Evolutionary conservation across 1,140 invertebrate genomes (phyloP), one percentile per base, ranked within the genome.

Genomic region (Drosophila albomicans): DNA sequence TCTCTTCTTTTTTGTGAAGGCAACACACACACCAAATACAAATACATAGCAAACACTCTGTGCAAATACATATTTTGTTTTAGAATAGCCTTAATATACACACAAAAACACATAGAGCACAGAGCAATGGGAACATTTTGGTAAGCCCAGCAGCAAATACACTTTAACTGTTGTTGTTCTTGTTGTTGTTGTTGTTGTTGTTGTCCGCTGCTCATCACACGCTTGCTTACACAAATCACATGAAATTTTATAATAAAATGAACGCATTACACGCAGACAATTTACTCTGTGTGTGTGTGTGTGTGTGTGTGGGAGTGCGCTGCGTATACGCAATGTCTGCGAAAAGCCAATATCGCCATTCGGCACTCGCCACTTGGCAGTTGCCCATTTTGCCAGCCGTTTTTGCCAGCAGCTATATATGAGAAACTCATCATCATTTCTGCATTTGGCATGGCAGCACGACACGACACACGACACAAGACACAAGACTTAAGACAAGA

Each of bases 391-490:
- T n/a, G 16, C 46, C 38, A 67, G 13, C 45, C 20, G 20, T 25
- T 16, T 58, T 57, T n/a, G 16, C 46, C 38, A 67, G 13, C 45
- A 35, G 59, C 59, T 28, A 69, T 49, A 56, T 62, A 68, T 56
- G 76, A 54, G 49, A 78, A 78, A 78, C 75, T 79, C 75, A 81
- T 81, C 79, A 81, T 90, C 81, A 85, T 86, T 88, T 76, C 62
- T 75, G 79, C 86, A 79, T 90, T 86, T 84, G 49, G 46, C 56
- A 52, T 38, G 28, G 20, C 30, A 41, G 20, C 30, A 41, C 10
- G 11, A 32, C 46, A 48, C 41, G 46, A 8, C 32, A 32, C 30
- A 7, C 1, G 30, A 38, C 20, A 25, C 20, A 25, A 25, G 20
- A 25, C 20, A 25, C 20, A 25, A 7, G 35, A 0, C 35, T 2